Conservation (phyloP, 2,797 vertebrate species). For the Malurus leucopterus region DNA sequence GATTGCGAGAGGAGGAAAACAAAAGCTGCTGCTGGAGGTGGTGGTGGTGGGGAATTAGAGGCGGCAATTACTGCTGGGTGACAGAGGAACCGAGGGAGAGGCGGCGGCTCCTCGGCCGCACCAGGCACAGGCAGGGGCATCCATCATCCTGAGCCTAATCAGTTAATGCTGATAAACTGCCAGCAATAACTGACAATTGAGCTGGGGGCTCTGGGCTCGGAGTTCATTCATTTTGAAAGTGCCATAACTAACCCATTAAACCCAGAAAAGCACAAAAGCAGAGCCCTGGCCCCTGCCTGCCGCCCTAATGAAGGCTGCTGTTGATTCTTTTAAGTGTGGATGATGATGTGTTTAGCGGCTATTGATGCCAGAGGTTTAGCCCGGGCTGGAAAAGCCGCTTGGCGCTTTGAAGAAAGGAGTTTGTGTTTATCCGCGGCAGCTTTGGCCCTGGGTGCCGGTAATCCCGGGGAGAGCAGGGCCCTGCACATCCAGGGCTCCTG, state of each 20-base stretch:
- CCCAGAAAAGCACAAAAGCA: not conserved
- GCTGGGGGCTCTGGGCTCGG: constrained; percentile 34
- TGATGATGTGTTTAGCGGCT: constrained; percentile 37
- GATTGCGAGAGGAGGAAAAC: constrained; percentile 25
- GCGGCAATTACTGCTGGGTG: constrained; percentile 25
- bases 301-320: constrained; percentile 16
- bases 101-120: not conserved
- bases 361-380: constrained; percentile 12
- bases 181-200: constrained; percentile 77
- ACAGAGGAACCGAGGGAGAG: not conserved
- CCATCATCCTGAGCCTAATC: constrained; percentile 74
- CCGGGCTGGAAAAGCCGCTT: not conserved
- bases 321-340: constrained; percentile 31
- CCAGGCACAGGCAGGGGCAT: constrained; percentile 43
- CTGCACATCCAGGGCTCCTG: accelerated
- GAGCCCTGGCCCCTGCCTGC: constrained; percentile 34
- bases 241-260: constrained; percentile 50
- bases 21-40: constrained; percentile 28
- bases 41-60: not conserved
- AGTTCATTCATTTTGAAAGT: constrained; percentile 71
- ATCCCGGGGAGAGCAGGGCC: accelerated
- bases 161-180: constrained; percentile 79
- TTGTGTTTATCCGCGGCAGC: not conserved
- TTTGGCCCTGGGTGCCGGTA: not conserved
- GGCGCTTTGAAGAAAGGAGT: not conserved